Evolutionary conservation across 1,140 invertebrate species (phyloP), one percentile per base, ranked within the genome.

Genomic region (Megalonaias nervosa): DNA sequence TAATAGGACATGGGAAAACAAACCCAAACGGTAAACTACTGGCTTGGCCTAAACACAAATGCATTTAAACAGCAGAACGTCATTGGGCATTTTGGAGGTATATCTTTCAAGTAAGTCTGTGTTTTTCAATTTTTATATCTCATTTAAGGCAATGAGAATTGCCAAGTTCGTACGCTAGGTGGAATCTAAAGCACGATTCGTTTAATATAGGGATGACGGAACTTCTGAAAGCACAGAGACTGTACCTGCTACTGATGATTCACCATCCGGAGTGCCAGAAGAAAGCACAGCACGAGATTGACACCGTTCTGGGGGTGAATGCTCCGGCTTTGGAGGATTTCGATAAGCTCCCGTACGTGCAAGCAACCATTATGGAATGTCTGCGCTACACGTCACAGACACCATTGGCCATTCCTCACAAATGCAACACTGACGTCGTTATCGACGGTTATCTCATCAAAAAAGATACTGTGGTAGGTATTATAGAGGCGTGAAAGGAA

Each of bases 161-260:
- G 6, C 38, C 9, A 48, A 48, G 38, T 9, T 48, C 9, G 38
- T 6, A 9, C 9, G 38, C 11, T 48, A 5, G 38, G 38, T 48
- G 38, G 38, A 48, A 48, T 48, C 11, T 6, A 48, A 48, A 48
- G 11, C 38, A 9, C 6, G 6, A 48, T 48, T 48, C 38, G 38
- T 23, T 11, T 38, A 23, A 66, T 74, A 19, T 38, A 78, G 76
- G 76, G 57, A 73, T 78, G 71, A 38, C 76, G 14, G 76, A 78
- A 60, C 73, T 78, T 71, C 62, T 78, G 70, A 78, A 78, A 69
- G 74, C 71, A 31, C 61, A 73, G 57, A 64, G 76, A 64, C 73
- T 73, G 97, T 95, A 96, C 82, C 89, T 82, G 48, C 70, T 82
- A 1, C 23, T 76, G 1, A 66, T 82, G 70, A 64, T 74, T 23